phyloP scores from a whole-genome alignment of 2,888 invertebrate species.

The Nymphalis c-album region DNA sequence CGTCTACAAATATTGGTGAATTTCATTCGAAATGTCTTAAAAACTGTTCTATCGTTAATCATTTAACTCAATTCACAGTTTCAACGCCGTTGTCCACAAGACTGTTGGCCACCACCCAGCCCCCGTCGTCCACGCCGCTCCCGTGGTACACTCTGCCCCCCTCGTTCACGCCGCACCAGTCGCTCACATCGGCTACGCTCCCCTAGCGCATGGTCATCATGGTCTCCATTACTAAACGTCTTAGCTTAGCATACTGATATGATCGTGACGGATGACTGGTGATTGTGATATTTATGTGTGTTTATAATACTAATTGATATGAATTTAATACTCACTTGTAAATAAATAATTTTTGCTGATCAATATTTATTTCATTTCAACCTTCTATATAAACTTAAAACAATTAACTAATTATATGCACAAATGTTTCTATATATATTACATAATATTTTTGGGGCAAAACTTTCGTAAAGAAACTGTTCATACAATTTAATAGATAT shows the following conservation, averaged over 20 bases:
- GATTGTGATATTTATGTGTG: constrained; percentile 81
- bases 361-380: constrained; percentile 43
- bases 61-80: constrained; percentile 54
- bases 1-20: not conserved
- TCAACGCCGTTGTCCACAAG: constrained; percentile 80
- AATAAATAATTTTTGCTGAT: constrained; percentile 79
- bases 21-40: not conserved
- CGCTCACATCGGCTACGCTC: constrained; percentile 51
- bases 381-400: not conserved
- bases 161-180: constrained; percentile 59
- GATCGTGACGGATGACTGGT: constrained; percentile 71
- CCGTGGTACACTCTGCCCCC: constrained; percentile 57
- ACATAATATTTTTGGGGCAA: constrained; percentile 6
- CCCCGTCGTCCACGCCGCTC: constrained; percentile 61
- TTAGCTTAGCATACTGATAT: constrained; percentile 55
- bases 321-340: constrained; percentile 69
- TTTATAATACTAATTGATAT: constrained; percentile 56
- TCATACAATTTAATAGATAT: constrained; percentile 34
- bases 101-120: constrained; percentile 76
- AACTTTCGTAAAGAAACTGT: constrained; percentile 20
- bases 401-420: no score
- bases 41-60: constrained; percentile 12
- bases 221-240: constrained; percentile 68
- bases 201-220: constrained; percentile 68
- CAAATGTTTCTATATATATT: not conserved